Percentiles rank a stretch among this genome's conserved stretches.
These are phyloP conservation scores for Potorous gilbertii DNA, from an alignment of 2,797 vertebrate genomes.

Conservation along the genomic window DNA sequence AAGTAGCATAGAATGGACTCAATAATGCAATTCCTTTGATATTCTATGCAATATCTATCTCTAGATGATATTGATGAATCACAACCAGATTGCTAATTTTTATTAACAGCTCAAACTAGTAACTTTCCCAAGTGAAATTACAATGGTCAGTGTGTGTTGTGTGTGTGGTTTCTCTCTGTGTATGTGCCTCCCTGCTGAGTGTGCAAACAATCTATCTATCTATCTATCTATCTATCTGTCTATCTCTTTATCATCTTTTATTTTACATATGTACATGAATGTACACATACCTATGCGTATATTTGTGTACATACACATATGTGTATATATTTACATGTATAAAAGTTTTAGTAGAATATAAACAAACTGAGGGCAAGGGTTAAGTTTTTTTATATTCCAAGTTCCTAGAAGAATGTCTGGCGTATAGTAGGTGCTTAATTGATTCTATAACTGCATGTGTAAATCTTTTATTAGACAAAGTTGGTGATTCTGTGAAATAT, in stretches of 20 bases:
- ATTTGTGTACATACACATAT: neutral
- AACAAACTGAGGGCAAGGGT: neutral
- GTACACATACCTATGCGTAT: neutral
- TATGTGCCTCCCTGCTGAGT: neutral
- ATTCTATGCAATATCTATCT: slow-evolving; percentile 23
- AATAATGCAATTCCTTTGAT: neutral
- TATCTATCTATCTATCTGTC: too few relatives aligned
- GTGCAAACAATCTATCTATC: too few relatives aligned
- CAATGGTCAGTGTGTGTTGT: neutral
- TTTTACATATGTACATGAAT: neutral
- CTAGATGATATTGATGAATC: neutral
- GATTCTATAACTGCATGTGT: neutral
- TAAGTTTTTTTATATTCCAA: neutral
- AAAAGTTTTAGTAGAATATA: neutral
- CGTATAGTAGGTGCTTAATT: neutral
- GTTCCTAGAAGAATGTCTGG: neutral
- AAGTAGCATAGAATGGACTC: neutral
- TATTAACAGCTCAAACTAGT: neutral
- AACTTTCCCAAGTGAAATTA: slow-evolving; percentile 29
- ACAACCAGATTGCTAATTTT: slow-evolving; percentile 16
- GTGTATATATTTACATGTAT: neutral
- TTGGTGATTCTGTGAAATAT: neutral
- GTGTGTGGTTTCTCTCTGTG: neutral
- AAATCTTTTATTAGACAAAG: neutral
- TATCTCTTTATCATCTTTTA: too few relatives aligned